A percentile compares a stretch with the other conserved stretches of the same genome.
Conservation (phyloP, 1,140 invertebrate species). For the Lordiphosa stackelbergi region DNA sequence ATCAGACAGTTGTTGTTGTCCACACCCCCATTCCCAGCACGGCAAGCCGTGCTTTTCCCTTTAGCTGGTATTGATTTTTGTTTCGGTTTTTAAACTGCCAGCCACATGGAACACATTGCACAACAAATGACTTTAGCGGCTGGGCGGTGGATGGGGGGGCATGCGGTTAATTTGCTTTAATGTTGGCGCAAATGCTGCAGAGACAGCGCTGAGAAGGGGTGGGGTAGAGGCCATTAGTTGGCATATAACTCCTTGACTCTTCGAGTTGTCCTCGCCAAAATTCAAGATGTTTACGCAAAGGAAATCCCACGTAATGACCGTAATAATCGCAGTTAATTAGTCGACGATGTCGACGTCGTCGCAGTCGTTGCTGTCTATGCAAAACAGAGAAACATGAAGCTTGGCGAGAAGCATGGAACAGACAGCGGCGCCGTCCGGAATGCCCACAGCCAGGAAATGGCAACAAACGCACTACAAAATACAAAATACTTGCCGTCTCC, state of each 20-base stretch:
- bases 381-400: conserved; percentile 57
- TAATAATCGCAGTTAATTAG: conserved; percentile 78
- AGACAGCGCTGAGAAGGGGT: conserved; percentile 2
- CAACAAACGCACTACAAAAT: conserved; percentile 67
- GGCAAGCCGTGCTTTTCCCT: conserved; percentile 26
- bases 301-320: conserved; percentile 78
- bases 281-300: conserved; percentile 77
- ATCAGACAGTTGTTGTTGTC: conserved; percentile 47
- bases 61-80: conserved; percentile 64
- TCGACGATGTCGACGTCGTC: conserved; percentile 66
- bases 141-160: conserved; percentile 8
- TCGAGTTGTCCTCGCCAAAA: conserved; percentile 61
- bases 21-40: not conserved
- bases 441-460: conserved; percentile 63
- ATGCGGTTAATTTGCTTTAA: conserved; percentile 76
- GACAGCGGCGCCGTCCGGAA: conserved; percentile 48
- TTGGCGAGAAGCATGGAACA: conserved; percentile 29
- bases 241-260: conserved; percentile 58
- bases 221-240: conserved; percentile 49
- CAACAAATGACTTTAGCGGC: conserved; percentile 71
- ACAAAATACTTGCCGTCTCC: conserved; percentile 20
- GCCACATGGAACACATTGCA: conserved; percentile 73
- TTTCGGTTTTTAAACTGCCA: conserved; percentile 74
- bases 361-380: conserved; percentile 61
- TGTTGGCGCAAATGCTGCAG: conserved; percentile 47